Evolutionary conservation across 2,888 invertebrate genomes (phyloP), one percentile per base, ranked within the genome.

Genomic region (Aromia moschata): DNA sequence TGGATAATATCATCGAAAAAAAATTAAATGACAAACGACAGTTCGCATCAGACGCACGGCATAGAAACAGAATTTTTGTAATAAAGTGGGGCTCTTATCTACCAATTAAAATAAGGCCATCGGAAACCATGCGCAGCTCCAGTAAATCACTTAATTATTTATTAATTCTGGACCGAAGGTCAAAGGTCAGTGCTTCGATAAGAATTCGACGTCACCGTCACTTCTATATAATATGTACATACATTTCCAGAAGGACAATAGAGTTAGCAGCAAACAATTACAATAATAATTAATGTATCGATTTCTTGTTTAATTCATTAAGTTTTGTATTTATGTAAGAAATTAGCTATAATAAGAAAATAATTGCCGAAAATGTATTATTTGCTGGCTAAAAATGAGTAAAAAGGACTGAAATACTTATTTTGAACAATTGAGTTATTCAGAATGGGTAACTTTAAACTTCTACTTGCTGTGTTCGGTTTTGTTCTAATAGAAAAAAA

Each of bases 131-230:
- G 3, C 25, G 7, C 25, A 10, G 33, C 33, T 33, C 17, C 17
- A 51, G 2, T 56, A 46, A 46, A 38, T 20, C 30, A 10, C 2
- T n/a, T n/a, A 2, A 10, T 18, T 41, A 56, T 56, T 40, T 46
- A 36, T 55, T 55, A 15, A 16, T 56, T n/a, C n/a, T n/a, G n/a
- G n/a, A 15, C 40, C 17, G n/a, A 4, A 12, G 41, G n/a, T 52
- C 20, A 41, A 41, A 41, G 52, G 40, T 30, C 41, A 52, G n/a
- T 52, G 16, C 14, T 52, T 52, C 16, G 52, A 52, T 52, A 52
- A 52, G 41, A 7, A 51, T 38, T 15, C 25, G 51, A 52, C 41
- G 41, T 25, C 10, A 14, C 25, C 17, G n/a, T 2, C 4, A 45
- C 14, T n/a, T n/a, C n/a, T n/a, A n/a, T n/a, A n/a, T n/a, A n/a